Conservation (phyloP, 35 echinoderm and acorn worm species). For the Anneissia japonica region DNA sequence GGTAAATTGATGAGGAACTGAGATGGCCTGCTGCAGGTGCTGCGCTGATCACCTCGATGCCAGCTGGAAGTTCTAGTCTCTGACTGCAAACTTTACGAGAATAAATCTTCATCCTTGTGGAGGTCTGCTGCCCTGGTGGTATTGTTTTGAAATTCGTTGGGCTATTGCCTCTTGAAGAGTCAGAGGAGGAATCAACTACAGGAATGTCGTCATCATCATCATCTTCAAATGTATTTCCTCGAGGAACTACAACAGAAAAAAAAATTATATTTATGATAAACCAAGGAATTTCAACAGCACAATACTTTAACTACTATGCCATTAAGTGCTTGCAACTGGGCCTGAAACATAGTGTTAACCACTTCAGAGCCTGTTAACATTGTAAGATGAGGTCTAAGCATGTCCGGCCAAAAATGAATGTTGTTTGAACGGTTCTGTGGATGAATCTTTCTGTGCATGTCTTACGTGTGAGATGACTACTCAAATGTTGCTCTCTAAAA, state of each 20-base stretch:
- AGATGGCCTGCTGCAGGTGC: slow-evolving; percentile 88
- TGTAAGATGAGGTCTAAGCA: too few relatives aligned
- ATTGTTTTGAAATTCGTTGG: slow-evolving; percentile 26
- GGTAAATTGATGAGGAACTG: slow-evolving; percentile 92
- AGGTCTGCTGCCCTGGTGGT: slow-evolving; percentile 31
- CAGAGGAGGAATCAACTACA: slow-evolving; percentile 58
- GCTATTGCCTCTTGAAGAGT: slow-evolving; percentile 45
- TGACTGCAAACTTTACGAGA: slow-evolving; percentile 89
- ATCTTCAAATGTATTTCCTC: slow-evolving; percentile 31
- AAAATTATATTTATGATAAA: neutral
- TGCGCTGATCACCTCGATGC: slow-evolving; percentile 79
- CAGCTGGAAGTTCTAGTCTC: slow-evolving; percentile 57
- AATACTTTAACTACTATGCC: neutral
- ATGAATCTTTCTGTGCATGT: too few relatives aligned
- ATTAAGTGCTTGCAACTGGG: too few relatives aligned
- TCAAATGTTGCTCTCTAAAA: too few relatives aligned
- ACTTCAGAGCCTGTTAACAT: too few relatives aligned
- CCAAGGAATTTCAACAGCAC: neutral
- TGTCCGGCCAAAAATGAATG: too few relatives aligned
- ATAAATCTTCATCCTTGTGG: slow-evolving; percentile 66
- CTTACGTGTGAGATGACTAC: too few relatives aligned
- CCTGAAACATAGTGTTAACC: too few relatives aligned
- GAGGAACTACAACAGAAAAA: slow-evolving; percentile 35
- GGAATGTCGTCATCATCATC: slow-evolving; percentile 43
- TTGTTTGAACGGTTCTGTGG: too few relatives aligned